phyloP scores from a whole-genome alignment of 1,140 invertebrate species.

The Aradophagus sp. region DNA sequence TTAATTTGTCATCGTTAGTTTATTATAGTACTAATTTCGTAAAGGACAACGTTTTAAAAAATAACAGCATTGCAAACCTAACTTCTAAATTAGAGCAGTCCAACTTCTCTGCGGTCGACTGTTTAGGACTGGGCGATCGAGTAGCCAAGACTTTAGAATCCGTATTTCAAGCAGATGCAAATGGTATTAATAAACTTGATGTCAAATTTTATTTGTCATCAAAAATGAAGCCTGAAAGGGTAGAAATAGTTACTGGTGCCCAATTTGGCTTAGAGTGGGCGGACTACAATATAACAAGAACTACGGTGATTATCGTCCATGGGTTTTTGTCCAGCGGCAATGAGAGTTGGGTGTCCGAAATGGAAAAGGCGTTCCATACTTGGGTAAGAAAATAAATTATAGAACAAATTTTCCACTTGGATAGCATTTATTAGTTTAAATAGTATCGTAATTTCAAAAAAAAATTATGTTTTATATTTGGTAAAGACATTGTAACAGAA shows the following conservation, averaged over 20 bases:
- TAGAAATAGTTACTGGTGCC: conserved; percentile 64
- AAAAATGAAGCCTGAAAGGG: conserved; percentile 54
- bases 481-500: no score
- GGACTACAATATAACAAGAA: conserved; percentile 20
- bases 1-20: no score
- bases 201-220: conserved; percentile 66
- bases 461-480: no score
- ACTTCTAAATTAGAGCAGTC: no score
- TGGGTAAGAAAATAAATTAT: no score
- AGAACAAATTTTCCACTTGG: no score
- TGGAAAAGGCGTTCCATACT: conserved; percentile 33
- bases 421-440: no score
- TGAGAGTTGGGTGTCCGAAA: conserved; percentile 19
- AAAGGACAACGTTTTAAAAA: no score
- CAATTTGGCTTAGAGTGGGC: conserved; percentile 77
- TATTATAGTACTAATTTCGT: no score
- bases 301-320: conserved; percentile 27
- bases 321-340: conserved; percentile 36
- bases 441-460: no score
- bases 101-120: conserved; percentile 12
- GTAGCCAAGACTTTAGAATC: conserved; percentile 15
- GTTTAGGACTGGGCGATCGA: conserved; percentile 30
- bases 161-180: conserved; percentile 25
- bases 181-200: conserved; percentile 57
- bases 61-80: no score